Evolutionary conservation across 1,140 invertebrate species (phyloP).

Genomic region (Amyelois transitella): DNA sequence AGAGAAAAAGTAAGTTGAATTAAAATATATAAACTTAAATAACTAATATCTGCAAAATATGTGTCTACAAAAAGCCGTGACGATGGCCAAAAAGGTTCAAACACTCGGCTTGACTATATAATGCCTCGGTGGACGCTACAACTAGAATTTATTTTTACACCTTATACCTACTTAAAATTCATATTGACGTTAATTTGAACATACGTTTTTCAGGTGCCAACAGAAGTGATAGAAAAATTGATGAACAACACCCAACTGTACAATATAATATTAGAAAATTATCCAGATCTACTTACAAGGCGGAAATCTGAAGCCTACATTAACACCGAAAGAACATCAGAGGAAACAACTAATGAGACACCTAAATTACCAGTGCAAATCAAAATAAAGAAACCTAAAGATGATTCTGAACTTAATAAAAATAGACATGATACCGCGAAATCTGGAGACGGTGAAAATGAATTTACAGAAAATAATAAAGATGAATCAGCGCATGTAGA

Average conservation of each 20-base stretch:
- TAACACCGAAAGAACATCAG: constrained; percentile 21
- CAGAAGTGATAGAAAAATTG: constrained; percentile 60
- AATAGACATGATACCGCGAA: constrained; percentile 11
- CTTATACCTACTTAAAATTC: no score
- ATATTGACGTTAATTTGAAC: no score
- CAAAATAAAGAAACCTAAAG: constrained; percentile 41
- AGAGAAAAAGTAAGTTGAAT: constrained; percentile 46
- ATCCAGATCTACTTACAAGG: constrained; percentile 44
- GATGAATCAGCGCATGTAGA: constrained; percentile 4
- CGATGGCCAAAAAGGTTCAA: no score
- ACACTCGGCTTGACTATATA: no score
- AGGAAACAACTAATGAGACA: constrained; percentile 19
- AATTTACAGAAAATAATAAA: constrained; percentile 1
- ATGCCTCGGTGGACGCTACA: no score
- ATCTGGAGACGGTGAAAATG: constrained; percentile 3
- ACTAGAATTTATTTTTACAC: no score
- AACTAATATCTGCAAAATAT: no score
- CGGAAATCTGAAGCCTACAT: constrained; percentile 44
- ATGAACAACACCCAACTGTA: constrained; percentile 55
- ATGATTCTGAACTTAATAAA: constrained; percentile 6
- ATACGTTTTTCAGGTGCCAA: constrained; percentile 42
- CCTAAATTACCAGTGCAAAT: constrained; percentile 41
- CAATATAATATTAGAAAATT: constrained; percentile 58
- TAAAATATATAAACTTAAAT: no score
- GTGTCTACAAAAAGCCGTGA: no score